These are phyloP conservation scores for Procavia capensis DNA, from an alignment of 2,113 vertebrate genomes.

Conservation along the genomic window DNA sequence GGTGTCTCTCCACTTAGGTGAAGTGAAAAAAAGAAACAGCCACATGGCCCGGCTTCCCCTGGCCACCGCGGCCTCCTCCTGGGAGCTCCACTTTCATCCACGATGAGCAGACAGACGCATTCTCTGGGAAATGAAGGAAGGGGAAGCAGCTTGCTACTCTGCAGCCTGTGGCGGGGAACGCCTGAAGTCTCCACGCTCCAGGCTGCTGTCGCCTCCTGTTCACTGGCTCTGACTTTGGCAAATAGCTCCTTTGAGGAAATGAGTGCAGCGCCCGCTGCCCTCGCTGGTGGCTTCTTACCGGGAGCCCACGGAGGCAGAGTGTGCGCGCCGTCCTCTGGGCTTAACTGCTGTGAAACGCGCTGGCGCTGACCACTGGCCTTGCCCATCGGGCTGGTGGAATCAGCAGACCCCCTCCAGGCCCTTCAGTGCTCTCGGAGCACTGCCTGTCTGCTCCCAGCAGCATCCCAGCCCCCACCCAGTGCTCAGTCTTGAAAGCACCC, in stretches of 20 bases:
- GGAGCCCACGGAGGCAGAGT: neutral
- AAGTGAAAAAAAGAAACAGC: neutral
- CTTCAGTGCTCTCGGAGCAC: neutral
- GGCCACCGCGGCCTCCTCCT: conserved; percentile 26
- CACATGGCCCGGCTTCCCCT: neutral
- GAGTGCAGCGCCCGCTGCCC: neutral
- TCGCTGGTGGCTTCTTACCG: neutral
- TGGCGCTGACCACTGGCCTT: neutral
- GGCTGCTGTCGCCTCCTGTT: neutral
- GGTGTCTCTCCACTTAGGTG: neutral
- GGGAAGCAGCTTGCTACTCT: neutral
- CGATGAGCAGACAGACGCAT: conserved; percentile 53
- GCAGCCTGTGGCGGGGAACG: conserved; percentile 52
- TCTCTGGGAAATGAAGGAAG: conserved; percentile 39
- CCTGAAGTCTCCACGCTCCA: conserved; percentile 36
- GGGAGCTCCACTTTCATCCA: conserved; percentile 50
- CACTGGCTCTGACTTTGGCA: neutral
- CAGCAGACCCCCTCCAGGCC: neutral
- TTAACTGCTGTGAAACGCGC: neutral
- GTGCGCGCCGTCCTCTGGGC: neutral
- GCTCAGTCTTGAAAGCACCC: no score
- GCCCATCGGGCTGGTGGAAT: neutral
- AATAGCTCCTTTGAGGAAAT: neutral
- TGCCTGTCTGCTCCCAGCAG: neutral
- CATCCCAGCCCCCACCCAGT: no score